phyloP scores from a whole-genome alignment of 2,797 vertebrate species.

The Iguana delicatissima region DNA sequence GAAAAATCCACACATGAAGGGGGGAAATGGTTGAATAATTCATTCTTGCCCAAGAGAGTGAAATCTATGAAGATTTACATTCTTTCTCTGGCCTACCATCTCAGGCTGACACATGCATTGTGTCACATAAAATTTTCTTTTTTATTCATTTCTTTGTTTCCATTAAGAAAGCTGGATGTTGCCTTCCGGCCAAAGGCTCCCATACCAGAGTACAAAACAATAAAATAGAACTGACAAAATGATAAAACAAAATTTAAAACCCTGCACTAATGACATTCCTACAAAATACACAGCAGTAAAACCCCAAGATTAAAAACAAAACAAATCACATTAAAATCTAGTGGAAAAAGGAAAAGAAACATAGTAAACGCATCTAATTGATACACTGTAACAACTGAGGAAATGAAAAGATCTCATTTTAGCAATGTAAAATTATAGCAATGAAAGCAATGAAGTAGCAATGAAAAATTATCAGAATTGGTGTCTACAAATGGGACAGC shows the following conservation, averaged over 20 bases:
- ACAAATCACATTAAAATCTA: neutral
- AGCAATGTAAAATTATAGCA: neutral
- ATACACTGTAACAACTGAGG: neutral
- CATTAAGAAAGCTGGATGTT: neutral
- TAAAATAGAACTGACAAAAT: neutral
- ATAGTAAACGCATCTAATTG: neutral
- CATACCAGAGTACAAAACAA: neutral
- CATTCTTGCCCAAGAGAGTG: too few species aligned
- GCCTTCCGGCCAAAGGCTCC: neutral
- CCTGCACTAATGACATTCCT: too few species aligned
- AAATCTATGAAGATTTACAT: too few species aligned
- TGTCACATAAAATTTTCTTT: neutral
- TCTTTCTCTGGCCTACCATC: neutral
- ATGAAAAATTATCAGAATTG: neutral
- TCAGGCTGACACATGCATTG: neutral
- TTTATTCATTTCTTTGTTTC: neutral
- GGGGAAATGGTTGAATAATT: too few species aligned
- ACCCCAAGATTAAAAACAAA: neutral
- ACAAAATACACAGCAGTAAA: too few species aligned
- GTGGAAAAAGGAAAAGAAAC: neutral
- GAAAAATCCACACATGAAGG: too few species aligned
- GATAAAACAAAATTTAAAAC: neutral
- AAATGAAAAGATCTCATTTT: neutral
- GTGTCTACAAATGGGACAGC: neutral
- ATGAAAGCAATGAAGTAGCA: neutral